Evolutionary conservation across 1,140 invertebrate species (phyloP).

Genomic region (Araneus ventricosus): DNA sequence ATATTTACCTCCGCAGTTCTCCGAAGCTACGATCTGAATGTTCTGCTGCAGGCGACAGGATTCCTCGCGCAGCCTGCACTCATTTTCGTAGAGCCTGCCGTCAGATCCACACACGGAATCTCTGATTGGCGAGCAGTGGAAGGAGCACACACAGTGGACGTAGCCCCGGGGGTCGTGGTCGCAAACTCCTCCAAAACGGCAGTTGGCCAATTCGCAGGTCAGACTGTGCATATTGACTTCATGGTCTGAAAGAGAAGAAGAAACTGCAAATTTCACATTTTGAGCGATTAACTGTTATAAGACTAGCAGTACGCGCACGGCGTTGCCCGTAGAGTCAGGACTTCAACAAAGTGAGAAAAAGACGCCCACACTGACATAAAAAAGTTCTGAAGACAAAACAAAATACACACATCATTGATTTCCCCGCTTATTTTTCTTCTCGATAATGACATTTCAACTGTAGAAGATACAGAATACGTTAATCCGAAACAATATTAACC

Average conservation of each 20-base stretch:
- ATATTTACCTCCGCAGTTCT: slow-evolving; percentile 68
- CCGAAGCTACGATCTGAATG: slow-evolving; percentile 79
- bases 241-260: slow-evolving; percentile 24
- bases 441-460: too few species aligned
- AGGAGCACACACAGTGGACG: slow-evolving; percentile 76
- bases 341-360: too few species aligned
- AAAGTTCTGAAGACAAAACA: too few species aligned
- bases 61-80: slow-evolving; percentile 93
- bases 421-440: too few species aligned
- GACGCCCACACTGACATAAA: too few species aligned
- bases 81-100: slow-evolving; percentile 88
- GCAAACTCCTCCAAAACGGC: slow-evolving; percentile 77
- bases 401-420: too few species aligned
- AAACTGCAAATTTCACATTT: neutral
- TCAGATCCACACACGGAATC: slow-evolving; percentile 83
- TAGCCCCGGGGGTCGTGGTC: slow-evolving; percentile 71
- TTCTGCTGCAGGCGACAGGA: slow-evolving; percentile 91
- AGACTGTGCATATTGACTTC: slow-evolving; percentile 67
- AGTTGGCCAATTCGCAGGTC: slow-evolving; percentile 76
- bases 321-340: too few species aligned
- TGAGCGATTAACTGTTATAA: too few species aligned
- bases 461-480: too few species aligned
- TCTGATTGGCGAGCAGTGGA: slow-evolving; percentile 65
- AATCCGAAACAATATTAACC: too few species aligned
- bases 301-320: too few species aligned